Percentiles rank a stretch among this genome's conserved stretches.
Evolutionary conservation across 2,113 vertebrate genomes (phyloP).

Genomic region (Prionailurus bengalensis): DNA sequence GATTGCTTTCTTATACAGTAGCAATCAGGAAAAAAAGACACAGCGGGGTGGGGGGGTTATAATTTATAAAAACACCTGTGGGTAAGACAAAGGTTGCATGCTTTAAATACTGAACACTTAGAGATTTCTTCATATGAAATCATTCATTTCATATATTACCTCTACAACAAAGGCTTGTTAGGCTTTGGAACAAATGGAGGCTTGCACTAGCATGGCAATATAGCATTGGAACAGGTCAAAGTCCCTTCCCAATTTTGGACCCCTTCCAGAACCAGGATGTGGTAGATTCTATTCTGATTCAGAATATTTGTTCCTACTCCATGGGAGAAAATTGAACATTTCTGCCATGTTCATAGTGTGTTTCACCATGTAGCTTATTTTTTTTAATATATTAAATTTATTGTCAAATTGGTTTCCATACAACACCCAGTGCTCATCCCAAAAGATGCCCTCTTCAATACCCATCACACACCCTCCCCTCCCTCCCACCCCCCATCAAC

Average conservation of each 20-base stretch:
- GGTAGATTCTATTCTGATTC: not conserved
- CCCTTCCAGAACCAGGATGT: not conserved
- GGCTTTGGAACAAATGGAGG: not conserved
- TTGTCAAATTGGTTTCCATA: no score
- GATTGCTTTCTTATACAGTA: not conserved
- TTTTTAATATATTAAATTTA: no score
- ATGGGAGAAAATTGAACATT: not conserved
- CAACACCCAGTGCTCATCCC: no score
- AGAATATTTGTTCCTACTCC: not conserved
- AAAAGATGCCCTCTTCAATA: no score
- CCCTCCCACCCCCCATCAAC: no score
- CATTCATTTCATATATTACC: not conserved
- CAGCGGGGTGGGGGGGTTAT: accelerated
- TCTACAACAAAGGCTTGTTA: not conserved
- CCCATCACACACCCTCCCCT: no score
- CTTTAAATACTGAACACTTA: not conserved
- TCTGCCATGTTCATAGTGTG: not conserved
- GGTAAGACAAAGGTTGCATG: not conserved
- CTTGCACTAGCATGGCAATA: no score
- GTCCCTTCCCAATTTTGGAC: not conserved
- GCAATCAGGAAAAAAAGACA: not conserved
- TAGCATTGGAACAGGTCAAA: not conserved
- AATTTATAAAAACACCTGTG: not conserved
- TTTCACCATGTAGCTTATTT: not conserved
- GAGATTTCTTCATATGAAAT: not conserved